These are phyloP conservation scores for Oreochromis mossambicus DNA, from an alignment of 2,797 vertebrate species.

Conservation along the genomic window DNA sequence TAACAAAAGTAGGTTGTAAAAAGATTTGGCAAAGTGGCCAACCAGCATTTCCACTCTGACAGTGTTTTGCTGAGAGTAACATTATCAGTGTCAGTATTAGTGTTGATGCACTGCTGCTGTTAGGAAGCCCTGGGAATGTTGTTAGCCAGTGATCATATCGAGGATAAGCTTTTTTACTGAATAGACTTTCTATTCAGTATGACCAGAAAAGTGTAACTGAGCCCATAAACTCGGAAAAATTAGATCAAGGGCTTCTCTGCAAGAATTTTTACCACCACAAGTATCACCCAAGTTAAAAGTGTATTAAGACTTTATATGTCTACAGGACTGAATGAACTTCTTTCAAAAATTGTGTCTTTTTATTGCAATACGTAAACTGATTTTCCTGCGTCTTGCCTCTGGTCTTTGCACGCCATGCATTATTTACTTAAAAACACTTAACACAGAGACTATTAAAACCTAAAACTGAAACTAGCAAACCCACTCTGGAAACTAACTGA, in stretches of 20 bases:
- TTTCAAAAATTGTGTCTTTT: neutral
- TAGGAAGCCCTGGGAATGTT: neutral
- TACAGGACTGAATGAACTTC: neutral
- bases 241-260: neutral
- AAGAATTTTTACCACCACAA: neutral
- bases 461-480: neutral
- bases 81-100: neutral
- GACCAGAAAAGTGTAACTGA: neutral
- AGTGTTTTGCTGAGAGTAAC: neutral
- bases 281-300: neutral
- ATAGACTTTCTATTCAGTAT: neutral
- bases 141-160: neutral
- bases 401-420: neutral
- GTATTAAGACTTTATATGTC: neutral
- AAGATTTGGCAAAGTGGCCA: neutral
- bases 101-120: neutral
- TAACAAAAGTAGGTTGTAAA: neutral
- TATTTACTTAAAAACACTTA: neutral
- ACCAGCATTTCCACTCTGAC: neutral
- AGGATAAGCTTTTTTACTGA: neutral
- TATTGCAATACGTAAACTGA: neutral
- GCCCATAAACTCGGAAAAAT: neutral
- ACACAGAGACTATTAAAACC: neutral
- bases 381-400: neutral
- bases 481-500: neutral